Evolutionary conservation across 2,113 vertebrate species (phyloP).

Genomic region (Copsychus sechellarum): DNA sequence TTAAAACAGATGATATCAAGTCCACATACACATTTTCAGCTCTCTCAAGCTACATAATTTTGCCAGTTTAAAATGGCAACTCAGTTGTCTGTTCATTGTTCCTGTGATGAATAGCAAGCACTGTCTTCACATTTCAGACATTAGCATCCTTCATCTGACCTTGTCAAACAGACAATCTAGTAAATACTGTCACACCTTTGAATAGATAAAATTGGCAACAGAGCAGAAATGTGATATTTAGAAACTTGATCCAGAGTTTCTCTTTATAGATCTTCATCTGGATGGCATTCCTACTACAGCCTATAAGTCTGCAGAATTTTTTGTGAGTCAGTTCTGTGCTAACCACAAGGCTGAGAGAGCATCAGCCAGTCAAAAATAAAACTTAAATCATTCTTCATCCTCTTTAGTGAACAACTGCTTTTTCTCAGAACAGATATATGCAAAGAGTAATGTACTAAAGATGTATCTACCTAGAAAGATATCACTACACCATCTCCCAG

Average conservation of each 20-base stretch:
- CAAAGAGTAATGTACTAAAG: constrained; percentile 60
- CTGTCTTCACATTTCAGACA: background rate
- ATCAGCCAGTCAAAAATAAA: constrained; percentile 71
- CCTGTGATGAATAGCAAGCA: background rate
- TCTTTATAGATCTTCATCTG: constrained; percentile 78
- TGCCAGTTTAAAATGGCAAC: background rate
- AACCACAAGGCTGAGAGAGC: background rate
- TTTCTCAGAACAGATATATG: constrained; percentile 35
- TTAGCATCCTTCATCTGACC: constrained; percentile 55
- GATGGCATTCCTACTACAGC: constrained; percentile 66
- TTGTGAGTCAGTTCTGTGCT: constrained; percentile 68
- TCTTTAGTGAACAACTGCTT: constrained; percentile 30
- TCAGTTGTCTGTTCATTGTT: background rate
- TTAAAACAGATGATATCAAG: background rate
- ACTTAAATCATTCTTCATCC: constrained; percentile 66
- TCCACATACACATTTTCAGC: background rate
- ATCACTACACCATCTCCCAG: background rate
- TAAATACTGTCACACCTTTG: constrained; percentile 73
- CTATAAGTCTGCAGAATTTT: constrained; percentile 70
- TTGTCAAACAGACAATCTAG: constrained; percentile 54
- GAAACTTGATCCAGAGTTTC: constrained; percentile 70
- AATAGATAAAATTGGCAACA: constrained; percentile 72
- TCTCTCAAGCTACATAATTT: background rate
- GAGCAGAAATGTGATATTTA: constrained; percentile 71
- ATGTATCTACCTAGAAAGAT: background rate